These are phyloP conservation scores for Empidonax alnorum DNA, from an alignment of 2,113 vertebrate species.

Conservation along the genomic window DNA sequence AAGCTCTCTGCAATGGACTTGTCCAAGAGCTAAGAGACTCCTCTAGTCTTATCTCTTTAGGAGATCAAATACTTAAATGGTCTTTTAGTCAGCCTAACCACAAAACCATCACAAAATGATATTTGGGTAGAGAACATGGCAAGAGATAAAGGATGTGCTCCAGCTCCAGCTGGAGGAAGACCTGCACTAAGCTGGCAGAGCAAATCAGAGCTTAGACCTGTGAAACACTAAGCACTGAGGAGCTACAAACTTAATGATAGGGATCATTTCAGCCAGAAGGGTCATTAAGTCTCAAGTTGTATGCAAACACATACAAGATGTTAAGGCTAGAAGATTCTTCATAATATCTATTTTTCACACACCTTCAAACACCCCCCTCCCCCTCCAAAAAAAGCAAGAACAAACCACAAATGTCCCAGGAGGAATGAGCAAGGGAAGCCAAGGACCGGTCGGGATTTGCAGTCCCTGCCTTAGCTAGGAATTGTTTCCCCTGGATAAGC, in stretches of 20 bases:
- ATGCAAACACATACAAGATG: background rate
- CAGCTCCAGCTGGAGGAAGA: background rate
- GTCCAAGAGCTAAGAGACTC: background rate
- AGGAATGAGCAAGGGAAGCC: background rate
- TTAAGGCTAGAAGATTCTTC: background rate
- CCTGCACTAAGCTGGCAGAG: background rate
- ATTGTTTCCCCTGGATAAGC: background rate
- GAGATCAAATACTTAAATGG: background rate
- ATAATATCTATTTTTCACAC: background rate
- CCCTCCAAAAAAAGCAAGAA: background rate
- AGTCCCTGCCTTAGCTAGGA: background rate
- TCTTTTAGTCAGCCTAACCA: background rate
- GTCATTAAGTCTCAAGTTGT: background rate
- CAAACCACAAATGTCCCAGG: background rate
- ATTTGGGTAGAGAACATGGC: rapidly evolving
- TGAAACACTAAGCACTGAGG: background rate
- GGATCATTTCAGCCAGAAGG: background rate
- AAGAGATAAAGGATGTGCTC: background rate
- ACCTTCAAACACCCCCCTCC: background rate
- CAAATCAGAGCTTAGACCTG: background rate
- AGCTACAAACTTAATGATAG: background rate
- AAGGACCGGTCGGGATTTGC: background rate
- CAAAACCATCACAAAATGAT: background rate
- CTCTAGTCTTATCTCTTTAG: background rate
- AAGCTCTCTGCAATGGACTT: background rate